Evolutionary conservation across 2,797 vertebrate genomes (phyloP).

Genomic region (Alectoris magna): DNA sequence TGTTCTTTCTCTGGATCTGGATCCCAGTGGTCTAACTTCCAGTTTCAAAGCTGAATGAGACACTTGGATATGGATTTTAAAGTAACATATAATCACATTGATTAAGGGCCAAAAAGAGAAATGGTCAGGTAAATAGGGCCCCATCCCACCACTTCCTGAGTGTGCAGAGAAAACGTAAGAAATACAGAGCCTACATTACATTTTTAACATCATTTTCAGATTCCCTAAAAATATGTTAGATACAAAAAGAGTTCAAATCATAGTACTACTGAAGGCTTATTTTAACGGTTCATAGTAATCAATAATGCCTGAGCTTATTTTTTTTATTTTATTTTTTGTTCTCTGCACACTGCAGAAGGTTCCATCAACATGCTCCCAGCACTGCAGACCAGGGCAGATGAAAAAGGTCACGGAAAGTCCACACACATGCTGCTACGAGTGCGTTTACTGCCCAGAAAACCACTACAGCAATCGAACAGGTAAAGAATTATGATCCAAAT

Average conservation of each 20-base stretch:
- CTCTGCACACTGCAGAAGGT: slow-evolving; percentile 76
- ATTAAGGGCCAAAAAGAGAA: not conserved
- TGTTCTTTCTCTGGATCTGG: not conserved
- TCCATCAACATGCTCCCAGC: slow-evolving; percentile 85
- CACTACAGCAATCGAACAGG: slow-evolving; percentile 87
- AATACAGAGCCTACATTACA: not conserved
- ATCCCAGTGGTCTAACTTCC: not conserved
- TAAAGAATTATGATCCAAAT: slow-evolving; percentile 31
- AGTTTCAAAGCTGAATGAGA: not conserved
- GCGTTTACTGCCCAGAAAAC: slow-evolving; percentile 87
- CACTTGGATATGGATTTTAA: not conserved
- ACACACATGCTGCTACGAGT: slow-evolving; percentile 91
- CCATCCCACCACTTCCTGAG: not conserved
- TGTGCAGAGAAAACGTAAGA: not conserved
- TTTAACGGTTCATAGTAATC: not conserved
- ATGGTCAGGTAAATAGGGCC: not conserved
- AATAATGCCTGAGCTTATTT: not conserved
- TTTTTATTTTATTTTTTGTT: not conserved
- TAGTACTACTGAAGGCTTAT: not conserved
- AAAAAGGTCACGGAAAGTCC: slow-evolving; percentile 88
- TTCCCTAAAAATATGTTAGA: not conserved
- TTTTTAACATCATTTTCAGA: not conserved
- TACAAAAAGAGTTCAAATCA: not conserved
- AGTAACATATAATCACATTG: not conserved
- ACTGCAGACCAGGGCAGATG: slow-evolving; percentile 86